Evolutionary conservation across 1,140 invertebrate species (phyloP), one percentile per base, ranked within the genome.

Genomic region (Dermatophagoides farinae): DNA sequence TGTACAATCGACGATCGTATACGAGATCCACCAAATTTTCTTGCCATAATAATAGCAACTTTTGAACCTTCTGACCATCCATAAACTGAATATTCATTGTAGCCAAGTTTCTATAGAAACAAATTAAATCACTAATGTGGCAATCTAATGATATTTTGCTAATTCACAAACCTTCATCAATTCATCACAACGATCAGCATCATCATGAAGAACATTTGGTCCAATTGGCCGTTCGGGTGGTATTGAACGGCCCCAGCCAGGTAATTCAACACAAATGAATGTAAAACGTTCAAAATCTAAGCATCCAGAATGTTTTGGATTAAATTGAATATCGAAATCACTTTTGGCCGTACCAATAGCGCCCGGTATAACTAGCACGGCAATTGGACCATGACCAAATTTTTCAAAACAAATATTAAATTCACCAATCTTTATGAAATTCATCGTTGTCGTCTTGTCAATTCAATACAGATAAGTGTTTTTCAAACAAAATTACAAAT

Each of bases 21-120:
- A 23, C 71, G 70, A 6, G 81, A 71, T 0, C 80, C 78, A 70
- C 81, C 78, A 43, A 78, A 78, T 0, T 79, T 80, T 25, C 41
- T 14, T 39, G 86, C 83, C 6, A 86, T 63, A 5, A 88, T 80
- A 47, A 90, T 72, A 6, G 78, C 80, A 9, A 82, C 81, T 41
- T 84, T 86, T 2, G 84, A 88, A 46, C 88, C 88, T 73, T 90
- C 86, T 72, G 84, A 88, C 85, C 87, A 92, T 0, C 88, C 88
- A 31, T 90, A 62, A 0, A 90, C 65, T 0, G 85, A 88, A 73
- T 81, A 88, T 66, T 81, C 81, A 0, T 74, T 66, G 41, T 80
- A 74, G n/a, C 78, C 76, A 20, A 88, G 67, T 40, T 71, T 71
- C 74, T 81, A 58, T 64, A 50, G 9, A 2, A 51, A 59, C n/a